Conservation (phyloP, 2,797 vertebrate genomes). For the Darevskia mixta region DNA sequence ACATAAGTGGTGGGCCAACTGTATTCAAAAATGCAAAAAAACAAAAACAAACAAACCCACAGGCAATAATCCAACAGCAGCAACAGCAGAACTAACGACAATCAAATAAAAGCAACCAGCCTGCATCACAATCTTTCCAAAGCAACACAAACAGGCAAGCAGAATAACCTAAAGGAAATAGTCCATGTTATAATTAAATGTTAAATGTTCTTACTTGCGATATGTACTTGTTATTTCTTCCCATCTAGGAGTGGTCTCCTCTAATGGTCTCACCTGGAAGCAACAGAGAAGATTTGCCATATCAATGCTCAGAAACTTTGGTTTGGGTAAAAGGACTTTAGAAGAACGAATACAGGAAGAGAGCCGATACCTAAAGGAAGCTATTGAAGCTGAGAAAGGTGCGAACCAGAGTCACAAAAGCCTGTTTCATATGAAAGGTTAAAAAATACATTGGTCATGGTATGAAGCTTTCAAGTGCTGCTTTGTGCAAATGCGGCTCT, state of each 20-base stretch:
- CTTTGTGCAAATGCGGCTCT: no score
- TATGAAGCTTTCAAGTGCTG: no score
- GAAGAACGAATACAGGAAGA: conserved; percentile 80
- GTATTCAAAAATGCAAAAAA: background rate
- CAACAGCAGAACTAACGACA: background rate
- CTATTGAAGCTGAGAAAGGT: conserved; percentile 75
- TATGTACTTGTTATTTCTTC: background rate
- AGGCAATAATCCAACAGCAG: background rate
- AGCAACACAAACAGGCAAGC: background rate
- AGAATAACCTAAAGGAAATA: background rate
- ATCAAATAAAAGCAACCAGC: background rate
- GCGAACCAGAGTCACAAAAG: background rate
- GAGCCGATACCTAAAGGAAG: conserved; percentile 46
- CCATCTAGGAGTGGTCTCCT: conserved; percentile 59
- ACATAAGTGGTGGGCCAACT: no score
- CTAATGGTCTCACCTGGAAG: conserved; percentile 76
- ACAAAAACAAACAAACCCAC: background rate
- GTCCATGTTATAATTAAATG: no score
- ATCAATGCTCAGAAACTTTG: conserved; percentile 77
- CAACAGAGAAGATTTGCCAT: conserved; percentile 81
- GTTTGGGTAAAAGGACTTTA: conserved; percentile 79
- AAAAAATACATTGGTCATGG: no score
- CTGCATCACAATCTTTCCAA: background rate
- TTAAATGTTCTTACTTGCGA: background rate
- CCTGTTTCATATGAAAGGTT: background rate